These are phyloP conservation scores for Aethes cnicana DNA, from an alignment of 2,888 invertebrate genomes.

Conservation along the genomic window DNA sequence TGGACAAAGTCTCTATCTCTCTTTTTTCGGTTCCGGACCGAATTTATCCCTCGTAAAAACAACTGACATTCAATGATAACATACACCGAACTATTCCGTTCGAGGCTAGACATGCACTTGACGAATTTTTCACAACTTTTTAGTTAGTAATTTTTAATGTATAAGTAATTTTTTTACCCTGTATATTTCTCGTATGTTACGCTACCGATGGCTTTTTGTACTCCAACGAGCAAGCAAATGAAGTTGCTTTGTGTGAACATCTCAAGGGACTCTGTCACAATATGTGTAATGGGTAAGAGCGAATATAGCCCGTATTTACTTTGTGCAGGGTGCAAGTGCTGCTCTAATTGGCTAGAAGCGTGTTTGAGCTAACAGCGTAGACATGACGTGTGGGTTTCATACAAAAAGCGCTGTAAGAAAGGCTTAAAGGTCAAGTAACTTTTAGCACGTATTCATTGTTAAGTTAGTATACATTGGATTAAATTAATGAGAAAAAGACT, in stretches of 20 bases:
- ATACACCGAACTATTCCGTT: no score
- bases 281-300: slow-evolving; percentile 15
- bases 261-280: slow-evolving; percentile 12
- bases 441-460: no score
- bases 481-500: no score
- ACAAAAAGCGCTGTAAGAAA: background rate
- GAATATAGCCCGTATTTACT: slow-evolving; percentile 10
- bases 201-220: slow-evolving; percentile 25
- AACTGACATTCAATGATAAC: no score
- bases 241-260: slow-evolving; percentile 25
- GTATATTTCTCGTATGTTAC: background rate
- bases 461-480: no score
- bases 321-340: background rate
- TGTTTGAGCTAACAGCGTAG: background rate
- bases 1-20: no score
- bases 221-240: slow-evolving; percentile 27
- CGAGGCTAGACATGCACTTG: no score
- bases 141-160: background rate
- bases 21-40: no score
- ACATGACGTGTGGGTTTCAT: background rate
- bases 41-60: no score
- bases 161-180: background rate
- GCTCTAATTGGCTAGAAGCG: background rate
- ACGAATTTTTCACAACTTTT: no score
- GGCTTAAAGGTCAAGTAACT: no score